These are phyloP conservation scores for Thymelicus lineola DNA, from an alignment of 2,888 invertebrate genomes.

Conservation along the genomic window DNA sequence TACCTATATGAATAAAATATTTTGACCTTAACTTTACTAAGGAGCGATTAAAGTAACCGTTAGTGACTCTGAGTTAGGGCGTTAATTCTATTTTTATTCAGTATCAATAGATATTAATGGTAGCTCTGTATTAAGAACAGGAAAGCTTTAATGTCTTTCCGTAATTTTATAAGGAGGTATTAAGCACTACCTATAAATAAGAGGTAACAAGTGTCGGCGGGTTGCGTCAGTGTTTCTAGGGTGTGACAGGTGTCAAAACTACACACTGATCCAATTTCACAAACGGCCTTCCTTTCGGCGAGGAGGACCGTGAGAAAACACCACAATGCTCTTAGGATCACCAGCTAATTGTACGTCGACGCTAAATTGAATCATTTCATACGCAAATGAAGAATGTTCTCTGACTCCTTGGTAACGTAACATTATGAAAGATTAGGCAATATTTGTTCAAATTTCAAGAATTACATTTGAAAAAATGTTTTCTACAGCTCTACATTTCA, in stretches of 20 bases:
- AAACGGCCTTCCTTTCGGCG: conserved; percentile 20
- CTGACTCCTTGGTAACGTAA: background rate
- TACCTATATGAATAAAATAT: too few relatives aligned
- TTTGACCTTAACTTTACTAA: too few relatives aligned
- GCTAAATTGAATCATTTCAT: conserved; percentile 14
- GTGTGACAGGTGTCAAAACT: conserved; percentile 37
- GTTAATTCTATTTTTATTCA: too few relatives aligned
- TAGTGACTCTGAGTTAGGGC: too few relatives aligned
- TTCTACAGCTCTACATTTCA: too few relatives aligned
- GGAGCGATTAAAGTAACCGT: too few relatives aligned
- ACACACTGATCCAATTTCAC: conserved; percentile 31
- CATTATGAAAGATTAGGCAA: background rate
- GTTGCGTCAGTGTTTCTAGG: conserved; percentile 16
- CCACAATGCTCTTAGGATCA: conserved; percentile 11
- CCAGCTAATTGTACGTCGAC: conserved; percentile 12
- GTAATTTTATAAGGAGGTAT: too few relatives aligned
- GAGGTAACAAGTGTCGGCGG: conserved; percentile 1
- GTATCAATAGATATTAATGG: too few relatives aligned
- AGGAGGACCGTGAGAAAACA: conserved; percentile 20
- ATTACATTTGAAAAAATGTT: too few relatives aligned
- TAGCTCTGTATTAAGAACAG: too few relatives aligned
- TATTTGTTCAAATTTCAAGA: too few relatives aligned
- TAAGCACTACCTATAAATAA: background rate
- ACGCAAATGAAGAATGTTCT: conserved; percentile 6
- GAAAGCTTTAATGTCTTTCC: too few relatives aligned